phyloP scores from a whole-genome alignment of 2,797 vertebrate species.

The Calcarius lapponicus region DNA sequence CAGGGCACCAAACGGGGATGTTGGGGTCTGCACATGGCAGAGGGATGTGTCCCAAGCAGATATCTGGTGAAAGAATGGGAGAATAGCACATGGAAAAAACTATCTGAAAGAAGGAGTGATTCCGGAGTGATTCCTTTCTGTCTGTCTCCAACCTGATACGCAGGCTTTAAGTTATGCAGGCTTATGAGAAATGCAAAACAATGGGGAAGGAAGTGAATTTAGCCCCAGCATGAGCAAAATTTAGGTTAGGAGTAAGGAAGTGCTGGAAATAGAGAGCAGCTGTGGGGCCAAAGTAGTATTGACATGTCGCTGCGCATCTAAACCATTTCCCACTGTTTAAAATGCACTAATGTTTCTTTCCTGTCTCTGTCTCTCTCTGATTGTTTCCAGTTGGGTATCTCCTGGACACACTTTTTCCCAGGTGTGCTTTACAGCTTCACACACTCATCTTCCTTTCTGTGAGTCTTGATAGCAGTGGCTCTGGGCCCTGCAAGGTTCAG shows the following conservation, averaged over 20 bases:
- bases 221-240: neutral
- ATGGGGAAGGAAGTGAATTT: neutral
- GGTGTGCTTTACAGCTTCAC: neutral
- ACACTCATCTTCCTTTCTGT: rapidly evolving
- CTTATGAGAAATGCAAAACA: neutral
- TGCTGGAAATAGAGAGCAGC: neutral
- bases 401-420: neutral
- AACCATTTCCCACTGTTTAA: neutral
- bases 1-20: rapidly evolving
- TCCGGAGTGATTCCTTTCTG: neutral
- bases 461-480: neutral
- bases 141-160: rapidly evolving
- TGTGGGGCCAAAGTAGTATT: neutral
- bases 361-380: neutral
- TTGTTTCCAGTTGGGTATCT: neutral
- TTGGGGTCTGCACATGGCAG: rapidly evolving
- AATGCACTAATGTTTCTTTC: neutral
- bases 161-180: neutral
- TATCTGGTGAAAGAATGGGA: neutral
- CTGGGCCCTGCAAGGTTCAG: neutral
- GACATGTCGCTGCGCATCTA: rapidly evolving
- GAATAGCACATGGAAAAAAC: neutral
- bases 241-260: neutral
- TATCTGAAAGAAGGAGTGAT: neutral
- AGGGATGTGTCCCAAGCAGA: neutral